Percentiles rank a stretch among this genome's conserved stretches.
Conservation (phyloP, 2,888 invertebrate species). For the Cacoxenus indagator region DNA sequence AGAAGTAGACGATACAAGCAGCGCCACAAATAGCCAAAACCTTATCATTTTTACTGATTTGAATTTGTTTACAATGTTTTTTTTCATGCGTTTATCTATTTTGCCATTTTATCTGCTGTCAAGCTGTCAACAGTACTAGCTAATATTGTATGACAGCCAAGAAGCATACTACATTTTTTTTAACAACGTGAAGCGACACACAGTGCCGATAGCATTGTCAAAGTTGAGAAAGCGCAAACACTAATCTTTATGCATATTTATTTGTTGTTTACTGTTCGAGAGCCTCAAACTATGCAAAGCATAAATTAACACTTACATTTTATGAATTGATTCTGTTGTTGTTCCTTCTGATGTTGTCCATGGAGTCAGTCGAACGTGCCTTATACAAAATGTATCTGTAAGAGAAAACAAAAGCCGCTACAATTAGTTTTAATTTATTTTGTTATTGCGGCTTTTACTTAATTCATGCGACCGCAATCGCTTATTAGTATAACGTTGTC, state of each 20-base stretch:
- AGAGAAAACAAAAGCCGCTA: constrained; percentile 27
- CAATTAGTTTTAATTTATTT: constrained; percentile 52
- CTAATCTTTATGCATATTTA: constrained; percentile 20
- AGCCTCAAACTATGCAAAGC: constrained; percentile 42
- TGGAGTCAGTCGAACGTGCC: neutral
- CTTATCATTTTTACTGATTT: neutral
- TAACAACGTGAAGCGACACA: neutral
- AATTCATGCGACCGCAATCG: neutral
- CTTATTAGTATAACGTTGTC: neutral
- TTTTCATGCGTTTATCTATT: neutral
- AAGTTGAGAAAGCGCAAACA: neutral
- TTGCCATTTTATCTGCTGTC: neutral
- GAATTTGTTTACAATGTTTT: neutral
- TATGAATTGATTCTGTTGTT: constrained; percentile 28
- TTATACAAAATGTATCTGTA: constrained; percentile 3
- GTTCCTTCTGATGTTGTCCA: neutral
- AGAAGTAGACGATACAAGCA: neutral
- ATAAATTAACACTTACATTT: constrained; percentile 61
- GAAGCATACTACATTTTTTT: neutral
- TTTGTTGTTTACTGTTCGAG: constrained; percentile 32
- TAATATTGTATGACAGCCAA: neutral
- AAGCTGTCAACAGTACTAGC: neutral
- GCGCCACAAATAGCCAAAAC: neutral
- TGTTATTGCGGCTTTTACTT: constrained; percentile 8
- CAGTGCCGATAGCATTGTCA: neutral